These are phyloP conservation scores for Metopolophium dirhodum DNA, from an alignment of 1,140 invertebrate genomes.

Conservation along the genomic window DNA sequence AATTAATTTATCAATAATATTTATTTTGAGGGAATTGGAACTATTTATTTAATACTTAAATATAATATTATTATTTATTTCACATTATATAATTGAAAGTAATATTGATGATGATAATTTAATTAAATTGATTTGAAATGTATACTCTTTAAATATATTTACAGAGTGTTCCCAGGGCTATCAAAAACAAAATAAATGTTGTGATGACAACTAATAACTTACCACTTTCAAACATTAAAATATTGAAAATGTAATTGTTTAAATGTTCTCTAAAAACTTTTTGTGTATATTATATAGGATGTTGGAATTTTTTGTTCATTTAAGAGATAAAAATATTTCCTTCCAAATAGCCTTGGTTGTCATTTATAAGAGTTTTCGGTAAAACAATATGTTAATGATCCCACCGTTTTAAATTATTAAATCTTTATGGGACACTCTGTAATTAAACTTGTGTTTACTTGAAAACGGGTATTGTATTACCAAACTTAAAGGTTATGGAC, in stretches of 20 bases:
- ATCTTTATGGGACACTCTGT: neutral
- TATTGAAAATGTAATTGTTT: neutral
- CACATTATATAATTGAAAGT: neutral
- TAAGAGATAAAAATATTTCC: neutral
- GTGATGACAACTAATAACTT: neutral
- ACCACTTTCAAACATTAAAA: neutral
- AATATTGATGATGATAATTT: neutral
- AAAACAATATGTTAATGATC: neutral
- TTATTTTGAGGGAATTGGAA: conserved; percentile 17
- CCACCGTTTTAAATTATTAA: neutral
- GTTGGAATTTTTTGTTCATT: neutral
- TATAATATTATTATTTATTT: conserved; percentile 22
- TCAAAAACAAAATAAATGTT: neutral
- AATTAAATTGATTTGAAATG: neutral
- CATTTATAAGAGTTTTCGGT: neutral
- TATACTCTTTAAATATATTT: neutral
- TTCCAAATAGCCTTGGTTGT: neutral
- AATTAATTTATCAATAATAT: too few species aligned
- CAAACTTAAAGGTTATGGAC: neutral
- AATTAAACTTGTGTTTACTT: neutral
- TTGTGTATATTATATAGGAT: neutral
- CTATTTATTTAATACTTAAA: neutral
- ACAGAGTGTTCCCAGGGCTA: neutral
- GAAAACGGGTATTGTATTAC: conserved; percentile 1
- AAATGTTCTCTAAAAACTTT: neutral